Base-by-base conservation (phyloP, 1,140 invertebrate genomes). In the Zaprionus africanus region DNA sequence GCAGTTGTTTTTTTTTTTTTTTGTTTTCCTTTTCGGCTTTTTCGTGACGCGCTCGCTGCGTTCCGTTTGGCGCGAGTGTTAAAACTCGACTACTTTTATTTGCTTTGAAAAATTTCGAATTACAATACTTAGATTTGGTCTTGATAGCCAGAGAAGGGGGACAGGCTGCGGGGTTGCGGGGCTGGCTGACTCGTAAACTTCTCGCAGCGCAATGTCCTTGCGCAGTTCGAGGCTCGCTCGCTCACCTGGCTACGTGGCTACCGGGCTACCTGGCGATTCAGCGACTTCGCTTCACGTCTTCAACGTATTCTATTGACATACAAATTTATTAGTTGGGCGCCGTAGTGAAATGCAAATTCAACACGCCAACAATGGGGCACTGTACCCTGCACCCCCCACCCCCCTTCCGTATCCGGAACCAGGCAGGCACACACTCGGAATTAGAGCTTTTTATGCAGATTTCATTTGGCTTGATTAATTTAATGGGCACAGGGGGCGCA, bases 91-190 rank as follows among this genome's bases (percentile, higher is more conserved):
- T 90, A 82, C 66, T 85, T 90, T 90, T 90, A 90, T 90, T 85
- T 85, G 78, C 85, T 90, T 90, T 90, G 79, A 90, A 90, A 90
- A 90, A 74, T 90, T 90, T 90, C 81, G 85, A 90, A 90, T 90
- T 88, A 85, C 85, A 90, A 82, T 90, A 85, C 85, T 90, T 90
- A 90, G 85, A 90, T 90, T 90, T 90, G 85, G 85, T 85, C 90
- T 90, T 90, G 81, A 77, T 76, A 70, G 63, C 28, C 51, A 51
- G 19, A 62, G 41, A 43, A 43, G 41, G 41, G 46, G 19, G n/a
- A n/a, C 43, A 12, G 3, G 9, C 31, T 11, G 7, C 31, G 46
- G 19, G 22, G 46, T 19, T 1, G 38, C 5, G 15, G 38, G 41
- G 15, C 4, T 43, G 41, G 41, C 41, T 43, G 34, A 19, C 46